Conservation (phyloP, 2,888 invertebrate genomes). For the Drosophila peninsularis region DNA sequence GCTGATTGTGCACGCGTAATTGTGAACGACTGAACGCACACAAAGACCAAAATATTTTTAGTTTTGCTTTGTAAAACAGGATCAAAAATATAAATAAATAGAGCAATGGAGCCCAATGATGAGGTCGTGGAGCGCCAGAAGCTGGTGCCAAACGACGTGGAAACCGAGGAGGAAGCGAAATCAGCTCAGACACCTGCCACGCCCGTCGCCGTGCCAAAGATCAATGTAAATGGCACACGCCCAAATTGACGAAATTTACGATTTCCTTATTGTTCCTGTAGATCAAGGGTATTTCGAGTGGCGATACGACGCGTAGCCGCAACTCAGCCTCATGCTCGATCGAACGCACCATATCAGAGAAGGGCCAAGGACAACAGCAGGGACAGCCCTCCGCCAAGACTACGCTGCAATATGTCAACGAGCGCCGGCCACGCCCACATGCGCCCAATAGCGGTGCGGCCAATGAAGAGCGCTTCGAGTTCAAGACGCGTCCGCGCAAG, state of each 20-base stretch:
- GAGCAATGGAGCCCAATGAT: constrained; percentile 84
- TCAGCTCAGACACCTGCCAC: constrained; percentile 83
- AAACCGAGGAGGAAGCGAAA: constrained; percentile 84
- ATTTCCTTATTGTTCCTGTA: constrained; percentile 36
- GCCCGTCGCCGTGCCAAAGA: constrained; percentile 82
- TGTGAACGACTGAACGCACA: constrained; percentile 47
- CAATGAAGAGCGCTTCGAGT: constrained; percentile 83
- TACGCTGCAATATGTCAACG: constrained; percentile 83
- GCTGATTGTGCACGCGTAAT: constrained; percentile 32
- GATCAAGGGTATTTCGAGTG: constrained; percentile 84
- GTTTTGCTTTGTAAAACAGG: constrained; percentile 23
- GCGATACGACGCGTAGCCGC: constrained; percentile 84
- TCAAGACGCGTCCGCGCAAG: constrained; percentile 84
- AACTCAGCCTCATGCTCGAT: constrained; percentile 84
- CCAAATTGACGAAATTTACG: not conserved
- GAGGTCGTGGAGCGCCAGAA: constrained; percentile 85
- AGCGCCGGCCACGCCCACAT: constrained; percentile 81
- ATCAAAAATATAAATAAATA: constrained; percentile 18
- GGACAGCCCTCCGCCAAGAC: constrained; percentile 75
- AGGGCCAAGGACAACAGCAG: constrained; percentile 67
- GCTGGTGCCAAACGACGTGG: constrained; percentile 83
- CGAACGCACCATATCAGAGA: constrained; percentile 83
- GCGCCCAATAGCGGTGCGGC: constrained; percentile 46
- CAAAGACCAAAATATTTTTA: constrained; percentile 46
- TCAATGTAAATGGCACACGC: constrained; percentile 36